Conservation (phyloP, 2,113 vertebrate genomes). For the Gnathochromis pfefferi region DNA sequence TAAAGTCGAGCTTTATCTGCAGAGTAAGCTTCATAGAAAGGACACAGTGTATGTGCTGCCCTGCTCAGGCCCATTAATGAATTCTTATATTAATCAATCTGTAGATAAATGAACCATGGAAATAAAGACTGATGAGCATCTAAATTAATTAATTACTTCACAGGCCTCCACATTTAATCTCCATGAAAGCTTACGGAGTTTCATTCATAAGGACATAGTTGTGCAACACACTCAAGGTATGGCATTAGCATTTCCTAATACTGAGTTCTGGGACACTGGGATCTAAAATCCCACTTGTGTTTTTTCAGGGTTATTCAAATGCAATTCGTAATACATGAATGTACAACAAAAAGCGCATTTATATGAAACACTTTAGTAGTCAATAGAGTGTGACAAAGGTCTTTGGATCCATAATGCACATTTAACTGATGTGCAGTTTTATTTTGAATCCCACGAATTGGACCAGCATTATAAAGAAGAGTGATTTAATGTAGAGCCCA, state of each 20-base stretch:
- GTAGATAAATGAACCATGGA: slow-evolving; percentile 13
- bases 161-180: background rate
- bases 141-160: slow-evolving; percentile 6
- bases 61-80: slow-evolving; percentile 10
- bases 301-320: background rate
- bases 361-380: background rate
- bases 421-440: background rate
- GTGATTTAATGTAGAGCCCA: background rate
- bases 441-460: background rate
- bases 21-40: background rate
- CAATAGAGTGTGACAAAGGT: background rate
- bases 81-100: slow-evolving; percentile 13
- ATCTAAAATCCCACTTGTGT: background rate
- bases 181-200: background rate
- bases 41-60: background rate
- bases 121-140: slow-evolving; percentile 22
- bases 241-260: background rate
- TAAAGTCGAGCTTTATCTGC: background rate
- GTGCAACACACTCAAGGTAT: background rate
- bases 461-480: background rate
- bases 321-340: background rate
- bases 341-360: background rate
- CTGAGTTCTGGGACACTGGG: background rate
- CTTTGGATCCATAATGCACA: background rate
- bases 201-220: background rate